These are phyloP conservation scores for Bambusicola thoracicus DNA, from an alignment of 2,113 vertebrate genomes.

Conservation along the genomic window DNA sequence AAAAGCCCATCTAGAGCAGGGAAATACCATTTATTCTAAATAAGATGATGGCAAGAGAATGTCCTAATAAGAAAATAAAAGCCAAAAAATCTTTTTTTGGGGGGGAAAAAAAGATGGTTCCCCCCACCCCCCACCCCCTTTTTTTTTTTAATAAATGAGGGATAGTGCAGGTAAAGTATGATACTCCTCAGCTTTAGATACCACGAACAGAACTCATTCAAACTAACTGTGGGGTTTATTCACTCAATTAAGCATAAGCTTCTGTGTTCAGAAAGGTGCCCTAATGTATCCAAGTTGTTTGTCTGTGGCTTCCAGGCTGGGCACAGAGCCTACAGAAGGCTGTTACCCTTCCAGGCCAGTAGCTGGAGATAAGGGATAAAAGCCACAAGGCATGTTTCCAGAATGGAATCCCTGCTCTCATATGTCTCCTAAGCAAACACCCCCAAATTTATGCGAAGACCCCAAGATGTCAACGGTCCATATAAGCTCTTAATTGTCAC, in stretches of 20 bases:
- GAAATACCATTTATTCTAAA: neutral
- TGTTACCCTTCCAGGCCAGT: neutral
- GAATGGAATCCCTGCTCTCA: neutral
- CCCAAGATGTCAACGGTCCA: neutral
- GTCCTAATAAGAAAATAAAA: neutral
- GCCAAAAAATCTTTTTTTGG: accelerated
- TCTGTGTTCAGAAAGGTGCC: neutral
- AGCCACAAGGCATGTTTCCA: neutral
- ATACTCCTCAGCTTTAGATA: neutral
- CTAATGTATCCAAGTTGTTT: neutral
- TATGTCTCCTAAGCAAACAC: neutral
- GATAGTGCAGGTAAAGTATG: too few relatives aligned
- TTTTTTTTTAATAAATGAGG: neutral
- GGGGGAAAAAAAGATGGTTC: accelerated
- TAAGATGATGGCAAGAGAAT: neutral
- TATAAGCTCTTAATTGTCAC: neutral
- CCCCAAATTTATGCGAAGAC: neutral
- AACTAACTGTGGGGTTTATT: neutral
- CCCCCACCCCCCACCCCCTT: too few relatives aligned
- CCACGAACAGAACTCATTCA: neutral
- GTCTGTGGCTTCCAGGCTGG: neutral
- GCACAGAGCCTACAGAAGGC: neutral
- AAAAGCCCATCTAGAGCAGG: neutral
- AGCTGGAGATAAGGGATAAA: neutral
- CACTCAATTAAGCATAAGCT: neutral